Evolutionary conservation across 2,888 invertebrate species (phyloP).

Genomic region (Chalcosyrphus nemorum): DNA sequence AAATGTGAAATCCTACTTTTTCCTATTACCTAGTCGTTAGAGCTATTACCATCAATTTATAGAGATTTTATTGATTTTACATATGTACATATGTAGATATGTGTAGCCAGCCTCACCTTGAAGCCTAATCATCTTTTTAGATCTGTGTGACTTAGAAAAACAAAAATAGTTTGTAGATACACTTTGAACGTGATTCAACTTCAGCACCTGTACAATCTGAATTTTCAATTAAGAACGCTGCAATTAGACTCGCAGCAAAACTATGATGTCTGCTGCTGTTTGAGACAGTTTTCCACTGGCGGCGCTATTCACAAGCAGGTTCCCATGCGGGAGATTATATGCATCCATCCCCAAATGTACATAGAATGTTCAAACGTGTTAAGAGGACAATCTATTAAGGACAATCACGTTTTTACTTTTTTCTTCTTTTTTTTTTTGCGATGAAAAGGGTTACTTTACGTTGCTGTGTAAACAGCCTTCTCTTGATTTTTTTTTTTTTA

Average conservation of each 20-base stretch:
- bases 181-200: conserved; percentile 5
- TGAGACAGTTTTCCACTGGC: conserved; percentile 3
- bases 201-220: conserved; percentile 24
- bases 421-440: conserved; percentile 20
- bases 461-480: conserved; percentile 21
- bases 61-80: conserved; percentile 1
- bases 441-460: conserved; percentile 37
- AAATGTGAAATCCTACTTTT: neutral
- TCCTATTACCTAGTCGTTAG: too few relatives aligned
- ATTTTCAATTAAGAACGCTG: conserved; percentile 21
- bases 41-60: too few relatives aligned
- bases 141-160: conserved; percentile 2
- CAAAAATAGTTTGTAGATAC: neutral
- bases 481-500: neutral
- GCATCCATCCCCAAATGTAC: conserved; percentile 5
- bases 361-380: conserved; percentile 45
- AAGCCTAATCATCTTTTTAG: conserved; percentile 8
- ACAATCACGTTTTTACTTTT: conserved; percentile 43
- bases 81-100: neutral
- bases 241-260: conserved; percentile 7
- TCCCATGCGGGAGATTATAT: conserved; percentile 21
- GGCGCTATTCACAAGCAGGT: conserved; percentile 1
- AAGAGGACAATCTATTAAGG: conserved; percentile 54
- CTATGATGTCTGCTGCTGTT: conserved; percentile 7
- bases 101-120: neutral